Percentiles rank a stretch among this genome's conserved stretches.
These are phyloP conservation scores for Cheilosia impressa DNA, from an alignment of 2,888 invertebrate species.

Conservation along the genomic window DNA sequence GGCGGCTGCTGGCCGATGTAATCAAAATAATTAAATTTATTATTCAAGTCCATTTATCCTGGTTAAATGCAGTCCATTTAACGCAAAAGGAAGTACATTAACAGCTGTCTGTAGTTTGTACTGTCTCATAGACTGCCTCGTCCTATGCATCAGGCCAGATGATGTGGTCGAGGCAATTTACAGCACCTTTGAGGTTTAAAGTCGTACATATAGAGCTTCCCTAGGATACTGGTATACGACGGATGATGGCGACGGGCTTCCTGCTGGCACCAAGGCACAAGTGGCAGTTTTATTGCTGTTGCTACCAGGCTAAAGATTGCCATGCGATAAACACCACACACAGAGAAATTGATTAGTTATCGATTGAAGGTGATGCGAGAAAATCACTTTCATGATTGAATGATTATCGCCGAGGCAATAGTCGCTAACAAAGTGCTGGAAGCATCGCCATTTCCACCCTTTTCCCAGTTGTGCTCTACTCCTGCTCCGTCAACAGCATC, in stretches of 20 bases:
- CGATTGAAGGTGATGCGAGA: slow-evolving; percentile 71
- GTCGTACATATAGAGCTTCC: slow-evolving; percentile 16
- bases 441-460: slow-evolving; percentile 12
- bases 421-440: slow-evolving; percentile 4
- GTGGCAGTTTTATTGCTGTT: slow-evolving; percentile 64
- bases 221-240: neutral
- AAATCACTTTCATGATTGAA: slow-evolving; percentile 74
- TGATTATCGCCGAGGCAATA: slow-evolving; percentile 66
- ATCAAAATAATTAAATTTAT: slow-evolving; percentile 79
- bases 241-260: slow-evolving; percentile 35
- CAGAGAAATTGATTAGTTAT: slow-evolving; percentile 71
- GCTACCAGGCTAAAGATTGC: slow-evolving; percentile 47
- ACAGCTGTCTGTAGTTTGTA: slow-evolving; percentile 35
- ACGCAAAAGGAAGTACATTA: slow-evolving; percentile 71
- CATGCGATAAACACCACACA: slow-evolving; percentile 60
- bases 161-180: slow-evolving; percentile 59
- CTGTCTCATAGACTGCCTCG: slow-evolving; percentile 9
- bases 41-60: slow-evolving; percentile 78
- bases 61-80: slow-evolving; percentile 73
- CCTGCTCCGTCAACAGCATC: slow-evolving; percentile 15
- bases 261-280: slow-evolving; percentile 51
- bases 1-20: slow-evolving; percentile 60
- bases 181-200: slow-evolving; percentile 55
- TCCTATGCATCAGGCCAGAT: neutral
- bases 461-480: neutral